Evolutionary conservation across 2,113 vertebrate genomes (phyloP).

Genomic region (Cyprinus carpio): DNA sequence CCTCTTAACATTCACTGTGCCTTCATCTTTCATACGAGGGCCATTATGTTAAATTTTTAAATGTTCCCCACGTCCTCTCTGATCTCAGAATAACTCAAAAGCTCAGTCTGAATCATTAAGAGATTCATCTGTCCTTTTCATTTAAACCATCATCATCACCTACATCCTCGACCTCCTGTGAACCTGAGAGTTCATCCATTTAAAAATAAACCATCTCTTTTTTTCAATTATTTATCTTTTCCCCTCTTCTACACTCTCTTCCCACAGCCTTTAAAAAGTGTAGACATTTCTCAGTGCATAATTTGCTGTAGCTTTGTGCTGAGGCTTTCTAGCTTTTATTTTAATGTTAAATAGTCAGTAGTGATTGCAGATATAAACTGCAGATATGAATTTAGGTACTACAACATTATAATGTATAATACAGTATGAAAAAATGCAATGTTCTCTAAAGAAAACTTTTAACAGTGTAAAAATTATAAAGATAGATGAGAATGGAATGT

Average conservation of each 20-base stretch:
- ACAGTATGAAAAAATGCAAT: too few relatives aligned
- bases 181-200: conserved; percentile 49
- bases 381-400: background rate
- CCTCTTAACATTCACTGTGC: background rate
- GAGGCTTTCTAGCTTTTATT: background rate
- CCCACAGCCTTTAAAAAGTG: conserved; percentile 21
- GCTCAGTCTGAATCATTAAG: conserved; percentile 18
- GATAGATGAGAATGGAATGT: too few relatives aligned
- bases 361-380: background rate
- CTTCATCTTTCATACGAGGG: background rate
- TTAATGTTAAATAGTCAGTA: background rate
- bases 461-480: too few relatives aligned
- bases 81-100: conserved; percentile 31
- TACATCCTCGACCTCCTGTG: conserved; percentile 26
- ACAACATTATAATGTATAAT: background rate
- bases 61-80: background rate
- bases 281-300: background rate
- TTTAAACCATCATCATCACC: conserved; percentile 31
- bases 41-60: conserved; percentile 12
- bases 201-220: conserved; percentile 43
- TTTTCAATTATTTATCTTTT: conserved; percentile 32
- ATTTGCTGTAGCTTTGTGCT: conserved; percentile 17
- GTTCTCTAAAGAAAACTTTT: background rate
- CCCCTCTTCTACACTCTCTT: background rate
- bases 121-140: conserved; percentile 24